phyloP scores from a whole-genome alignment of 2,797 vertebrate genomes.

The Amblyopsis hoosieri region DNA sequence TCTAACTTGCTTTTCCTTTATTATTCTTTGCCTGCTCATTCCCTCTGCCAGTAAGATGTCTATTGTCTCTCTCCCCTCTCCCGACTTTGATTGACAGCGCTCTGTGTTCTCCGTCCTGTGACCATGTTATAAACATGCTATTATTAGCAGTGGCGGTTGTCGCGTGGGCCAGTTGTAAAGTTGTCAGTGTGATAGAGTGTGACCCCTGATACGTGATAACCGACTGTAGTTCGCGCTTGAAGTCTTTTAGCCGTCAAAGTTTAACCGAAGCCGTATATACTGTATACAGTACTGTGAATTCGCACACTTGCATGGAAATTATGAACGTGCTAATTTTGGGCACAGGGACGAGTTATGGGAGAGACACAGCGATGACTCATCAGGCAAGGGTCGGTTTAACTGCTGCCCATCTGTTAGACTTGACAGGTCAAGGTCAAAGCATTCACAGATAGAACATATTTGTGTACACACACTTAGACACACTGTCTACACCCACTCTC shows the following conservation, averaged over 20 bases:
- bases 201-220: slow-evolving; percentile 49
- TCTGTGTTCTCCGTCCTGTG: slow-evolving; percentile 27
- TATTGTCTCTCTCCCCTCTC: slow-evolving; percentile 16
- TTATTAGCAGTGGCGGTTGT: slow-evolving; percentile 49
- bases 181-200: slow-evolving; percentile 51
- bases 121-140: slow-evolving; percentile 55
- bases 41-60: slow-evolving; percentile 45
- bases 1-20: slow-evolving; percentile 28
- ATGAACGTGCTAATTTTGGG: background rate
- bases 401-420: slow-evolving; percentile 30
- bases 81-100: slow-evolving; percentile 47
- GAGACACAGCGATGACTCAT: slow-evolving; percentile 16
- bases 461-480: slow-evolving; percentile 5
- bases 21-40: slow-evolving; percentile 26
- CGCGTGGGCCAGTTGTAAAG: slow-evolving; percentile 51
- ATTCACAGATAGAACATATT: slow-evolving; percentile 37
- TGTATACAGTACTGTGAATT: slow-evolving; percentile 4
- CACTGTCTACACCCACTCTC: slow-evolving; percentile 30
- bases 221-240: slow-evolving; percentile 41
- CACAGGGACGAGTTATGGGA: background rate
- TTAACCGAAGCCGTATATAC: slow-evolving; percentile 23
- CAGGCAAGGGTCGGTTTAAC: slow-evolving; percentile 36
- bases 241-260: slow-evolving; percentile 52
- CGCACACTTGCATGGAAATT: slow-evolving; percentile 3
- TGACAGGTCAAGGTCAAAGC: slow-evolving; percentile 50